Evolutionary conservation across 2,797 vertebrate genomes (phyloP), one percentile per base, ranked within the genome.

Genomic region (Cyclura pinguis): DNA sequence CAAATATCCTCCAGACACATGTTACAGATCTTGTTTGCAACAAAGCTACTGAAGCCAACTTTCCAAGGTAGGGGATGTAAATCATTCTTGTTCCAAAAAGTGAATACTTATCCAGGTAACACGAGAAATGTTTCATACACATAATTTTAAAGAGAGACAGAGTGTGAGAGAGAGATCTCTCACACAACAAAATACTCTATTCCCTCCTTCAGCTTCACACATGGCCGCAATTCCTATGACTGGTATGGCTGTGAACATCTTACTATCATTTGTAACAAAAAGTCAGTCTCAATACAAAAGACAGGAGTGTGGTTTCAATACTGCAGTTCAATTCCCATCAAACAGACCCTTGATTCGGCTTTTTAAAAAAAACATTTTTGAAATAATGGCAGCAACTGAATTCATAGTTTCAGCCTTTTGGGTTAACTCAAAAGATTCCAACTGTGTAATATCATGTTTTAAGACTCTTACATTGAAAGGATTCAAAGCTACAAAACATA

Each of bases 21-120:
- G 1, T 50, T 69, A 13, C 0, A 0, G 6, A 20, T 2, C 6
- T n/a, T 84, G 64, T 38, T 52, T 35, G 73, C 8, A 27, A 74
- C 78, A 35, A 88, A 72, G 29, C 47, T 88, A 57, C 59, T 57
- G 52, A 64, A 88, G 20, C 38, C 69, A 87, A 82, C n/a, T 32
- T 87, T 35, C 32, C 47, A 52, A 87, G 87, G n/a, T 18, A 86
- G 52, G 2, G 8, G 3, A 2, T 0, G 14, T 38, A 73, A 38
- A 1, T 3, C 74, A 92, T 55, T 0, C 1, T 67, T 32, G 16
- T 14, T 13, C 16, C 0, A 0, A 18, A 0, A 24, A 59, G 50
- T 29, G 16, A 3, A 84, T 3, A 4, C 4, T 72, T 69, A 14
- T 32, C 20, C 13, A 1, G 1, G 64, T 0, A 0, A 42, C 80